Percentiles rank a stretch among this genome's conserved stretches.
These are phyloP conservation scores for Drosophila mimetica DNA, from an alignment of 2,888 invertebrate genomes.

Conservation along the genomic window DNA sequence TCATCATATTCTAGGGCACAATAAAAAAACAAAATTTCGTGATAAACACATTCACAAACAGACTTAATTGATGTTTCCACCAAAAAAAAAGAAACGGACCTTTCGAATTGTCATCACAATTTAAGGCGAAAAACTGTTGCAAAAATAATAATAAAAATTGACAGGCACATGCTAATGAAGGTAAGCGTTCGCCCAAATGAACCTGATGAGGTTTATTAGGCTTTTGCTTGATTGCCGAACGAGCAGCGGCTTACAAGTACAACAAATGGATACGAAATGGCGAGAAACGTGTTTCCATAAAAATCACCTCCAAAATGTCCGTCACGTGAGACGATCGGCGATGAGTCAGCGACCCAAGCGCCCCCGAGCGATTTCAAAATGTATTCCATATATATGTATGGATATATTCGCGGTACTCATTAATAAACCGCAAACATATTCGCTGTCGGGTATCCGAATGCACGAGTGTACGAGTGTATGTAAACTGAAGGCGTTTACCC, in stretches of 20 bases:
- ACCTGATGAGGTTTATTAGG: conserved; percentile 54
- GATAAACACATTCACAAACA: conserved; percentile 47
- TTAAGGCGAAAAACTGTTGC: conserved; percentile 52
- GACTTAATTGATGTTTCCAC: conserved; percentile 20
- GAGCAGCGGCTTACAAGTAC: conserved; percentile 19
- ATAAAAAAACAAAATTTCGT: conserved; percentile 19
- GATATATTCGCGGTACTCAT: conserved; percentile 28
- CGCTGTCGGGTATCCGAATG: conserved; percentile 13
- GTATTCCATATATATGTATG: not conserved
- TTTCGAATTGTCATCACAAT: conserved; percentile 38
- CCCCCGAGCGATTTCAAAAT: conserved; percentile 47
- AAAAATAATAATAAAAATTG: conserved; percentile 48
- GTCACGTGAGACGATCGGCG: conserved; percentile 55
- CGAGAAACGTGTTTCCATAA: conserved; percentile 59
- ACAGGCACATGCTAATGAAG: conserved; percentile 58
- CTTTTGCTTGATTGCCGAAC: conserved; percentile 46
- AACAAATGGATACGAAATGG: conserved; percentile 35
- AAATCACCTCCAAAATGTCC: conserved; percentile 44
- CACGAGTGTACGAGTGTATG: not conserved
- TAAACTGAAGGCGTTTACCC: conserved; percentile 48
- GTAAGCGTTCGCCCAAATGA: conserved; percentile 43
- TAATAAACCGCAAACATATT: conserved; percentile 41
- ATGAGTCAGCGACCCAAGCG: conserved; percentile 55
- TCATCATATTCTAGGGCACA: conserved; percentile 14
- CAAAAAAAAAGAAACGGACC: conserved; percentile 21